Base-by-base conservation (phyloP, 1,140 invertebrate genomes). In the Proctacanthus coquilletti region DNA sequence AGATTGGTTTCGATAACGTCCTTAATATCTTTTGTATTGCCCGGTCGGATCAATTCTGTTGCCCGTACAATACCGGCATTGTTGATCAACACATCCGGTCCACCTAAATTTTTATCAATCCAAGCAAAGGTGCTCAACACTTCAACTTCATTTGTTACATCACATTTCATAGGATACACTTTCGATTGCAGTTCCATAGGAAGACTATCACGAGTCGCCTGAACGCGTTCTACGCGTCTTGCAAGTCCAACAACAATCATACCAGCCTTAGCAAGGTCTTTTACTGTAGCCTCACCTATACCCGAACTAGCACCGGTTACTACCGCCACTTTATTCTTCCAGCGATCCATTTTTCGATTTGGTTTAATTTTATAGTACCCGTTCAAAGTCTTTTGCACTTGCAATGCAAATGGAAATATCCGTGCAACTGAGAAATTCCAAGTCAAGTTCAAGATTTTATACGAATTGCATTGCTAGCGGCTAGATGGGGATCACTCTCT, bases 51-150 rank as follows among this genome's bases (percentile, higher is more conserved):
- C 68, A 71, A 20, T 56, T 51, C 45, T 45, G 52, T 65, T 63
- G 69, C 49, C 59, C 48, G 45, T 1, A 64, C 53, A 2, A 76
- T 48, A 2, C 75, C 82, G 11, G 83, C 81, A 56, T 80, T 83
- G 53, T 83, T 86, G 23, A 87, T 62, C 23, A 83, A 60, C 3
- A 85, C 61, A 48, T 84, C 72, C 1, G 80, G 61, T 2, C 74
- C 72, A 3, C 76, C 77, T 15, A 76, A 58, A 1, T 68, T 65
- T 0, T 64, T 52, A 18, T 71, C 61, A 3, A 72, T 63, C 68
- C 70, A 74, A 31, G 68, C 48, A 47, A 86, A 85, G 20, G 78
- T 68, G 14, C 60, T 51, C 4, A 69, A 36, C 19, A 87, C 71
- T 3, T 81, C 71, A 10, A 71, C 63, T 45, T 77, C 70, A 8